Base-by-base conservation (phyloP, 2,797 vertebrate species). In the Peromyscus aztecus region DNA sequence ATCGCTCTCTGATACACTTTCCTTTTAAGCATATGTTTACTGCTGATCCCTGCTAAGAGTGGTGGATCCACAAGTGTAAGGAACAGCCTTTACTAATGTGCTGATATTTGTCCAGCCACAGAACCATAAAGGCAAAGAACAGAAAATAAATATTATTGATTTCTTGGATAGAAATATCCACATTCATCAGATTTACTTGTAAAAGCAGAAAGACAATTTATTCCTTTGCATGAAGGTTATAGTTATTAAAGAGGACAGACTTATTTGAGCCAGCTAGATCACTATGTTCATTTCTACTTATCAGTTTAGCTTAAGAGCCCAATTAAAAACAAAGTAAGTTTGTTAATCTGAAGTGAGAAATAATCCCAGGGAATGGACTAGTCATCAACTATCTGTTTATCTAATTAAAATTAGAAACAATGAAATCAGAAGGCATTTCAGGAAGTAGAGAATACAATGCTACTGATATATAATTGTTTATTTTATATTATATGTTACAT, bases 281-380 rank as follows among this genome's bases (percentile, higher is more conserved):
- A 40, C 6, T 10, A 5, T 75, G 90, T 87, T 86, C 6, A 52
- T 90, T 73, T 43, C 27, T 46, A 67, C 43, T 85, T 14, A 55
- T 91, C 11, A 37, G n/a, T 27, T 40, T 82, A 76, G 31, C 67
- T 67, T 71, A 75, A 9, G 24, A 86, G 23, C 92, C 37, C 90
- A 29, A 24, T 40, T 83, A 65, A 63, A 94, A 52, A 82, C 21
- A 57, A 37, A 82, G 81, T 52, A 14, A 65, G 21, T 57, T 80
- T 85, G 61, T 89, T 80, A 75, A 94, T 76, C 24, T 81, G 59
- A 93, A 94, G 29, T 71, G 69, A 81, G 92, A 85, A 76, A 88
- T 40, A 85, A 52, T 65, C 80, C 57, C 46, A 95, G 13, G n/a
- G 52, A 87, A 90, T 67, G 17, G 55, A 27, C 23, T 69, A 10